These are phyloP conservation scores for Hofmannophila pseudospretella DNA, from an alignment of 2,888 invertebrate genomes.

Conservation along the genomic window DNA sequence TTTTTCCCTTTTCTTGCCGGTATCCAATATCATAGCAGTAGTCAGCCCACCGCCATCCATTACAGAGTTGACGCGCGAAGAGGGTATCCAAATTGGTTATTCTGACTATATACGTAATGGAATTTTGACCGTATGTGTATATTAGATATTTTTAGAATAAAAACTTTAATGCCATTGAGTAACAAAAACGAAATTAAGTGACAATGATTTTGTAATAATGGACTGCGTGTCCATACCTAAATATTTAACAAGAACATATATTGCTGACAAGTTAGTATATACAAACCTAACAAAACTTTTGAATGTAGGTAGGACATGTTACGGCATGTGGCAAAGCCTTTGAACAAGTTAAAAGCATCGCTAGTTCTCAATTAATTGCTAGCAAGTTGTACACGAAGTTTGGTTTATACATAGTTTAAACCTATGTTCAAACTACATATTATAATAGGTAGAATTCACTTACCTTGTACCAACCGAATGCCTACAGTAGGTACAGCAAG, in stretches of 20 bases:
- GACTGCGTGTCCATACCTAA: no score
- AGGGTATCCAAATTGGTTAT: slow-evolving; percentile 49
- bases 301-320: background rate
- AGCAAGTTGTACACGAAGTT: slow-evolving; percentile 37
- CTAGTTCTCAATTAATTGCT: slow-evolving; percentile 41
- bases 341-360: slow-evolving; percentile 12
- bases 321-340: background rate
- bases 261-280: no score
- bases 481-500: background rate
- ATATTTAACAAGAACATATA: no score
- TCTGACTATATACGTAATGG: slow-evolving; percentile 31
- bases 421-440: slow-evolving; percentile 12
- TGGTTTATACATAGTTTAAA: slow-evolving; percentile 17
- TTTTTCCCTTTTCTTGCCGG: slow-evolving; percentile 17
- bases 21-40: slow-evolving; percentile 26
- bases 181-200: slow-evolving; percentile 1
- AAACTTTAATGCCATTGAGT: no score
- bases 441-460: slow-evolving; percentile 21
- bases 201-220: no score
- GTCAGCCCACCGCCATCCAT: slow-evolving; percentile 37
- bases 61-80: slow-evolving; percentile 43
- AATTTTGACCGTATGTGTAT: slow-evolving; percentile 24
- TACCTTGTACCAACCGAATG: slow-evolving; percentile 15
- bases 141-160: no score
- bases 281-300: no score